phyloP scores from a whole-genome alignment of 2,888 invertebrate species.

The Hydraecia micacea region DNA sequence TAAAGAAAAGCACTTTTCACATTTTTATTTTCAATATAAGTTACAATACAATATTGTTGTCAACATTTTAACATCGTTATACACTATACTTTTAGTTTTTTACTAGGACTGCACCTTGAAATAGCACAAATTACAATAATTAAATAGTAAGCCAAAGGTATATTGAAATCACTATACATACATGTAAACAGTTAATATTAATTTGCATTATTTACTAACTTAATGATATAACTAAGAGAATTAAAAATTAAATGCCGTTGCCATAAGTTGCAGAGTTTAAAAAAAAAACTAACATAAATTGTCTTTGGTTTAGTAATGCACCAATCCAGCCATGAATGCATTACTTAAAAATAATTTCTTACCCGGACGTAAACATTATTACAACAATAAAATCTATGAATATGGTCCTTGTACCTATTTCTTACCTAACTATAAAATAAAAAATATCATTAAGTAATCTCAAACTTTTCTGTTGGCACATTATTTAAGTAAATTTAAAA shows the following conservation, averaged over 20 bases:
- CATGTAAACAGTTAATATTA: neutral
- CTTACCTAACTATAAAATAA: slow-evolving; percentile 56
- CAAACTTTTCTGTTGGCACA: slow-evolving; percentile 67
- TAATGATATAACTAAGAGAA: slow-evolving; percentile 3
- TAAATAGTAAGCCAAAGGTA: slow-evolving; percentile 37
- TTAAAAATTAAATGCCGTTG: no score
- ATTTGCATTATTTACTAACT: slow-evolving; percentile 10
- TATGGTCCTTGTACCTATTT: slow-evolving; percentile 67
- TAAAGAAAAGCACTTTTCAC: slow-evolving; percentile 4
- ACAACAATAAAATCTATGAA: slow-evolving; percentile 60
- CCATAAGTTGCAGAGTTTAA: no score
- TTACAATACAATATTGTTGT: slow-evolving; percentile 74
- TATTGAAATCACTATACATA: slow-evolving; percentile 37
- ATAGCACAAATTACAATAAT: slow-evolving; percentile 52
- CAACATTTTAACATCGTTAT: slow-evolving; percentile 73
- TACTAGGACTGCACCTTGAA: slow-evolving; percentile 45
- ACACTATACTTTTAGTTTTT: slow-evolving; percentile 42
- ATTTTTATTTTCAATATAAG: slow-evolving; percentile 66
- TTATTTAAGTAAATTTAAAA: slow-evolving; percentile 27
- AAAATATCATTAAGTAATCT: slow-evolving; percentile 51
- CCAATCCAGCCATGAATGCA: slow-evolving; percentile 78
- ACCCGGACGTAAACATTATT: slow-evolving; percentile 38
- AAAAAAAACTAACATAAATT: neutral
- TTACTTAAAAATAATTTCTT: slow-evolving; percentile 61
- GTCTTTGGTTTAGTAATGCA: slow-evolving; percentile 69